phyloP scores from a whole-genome alignment of 1,140 invertebrate genomes.

The Seison nebaliae region DNA sequence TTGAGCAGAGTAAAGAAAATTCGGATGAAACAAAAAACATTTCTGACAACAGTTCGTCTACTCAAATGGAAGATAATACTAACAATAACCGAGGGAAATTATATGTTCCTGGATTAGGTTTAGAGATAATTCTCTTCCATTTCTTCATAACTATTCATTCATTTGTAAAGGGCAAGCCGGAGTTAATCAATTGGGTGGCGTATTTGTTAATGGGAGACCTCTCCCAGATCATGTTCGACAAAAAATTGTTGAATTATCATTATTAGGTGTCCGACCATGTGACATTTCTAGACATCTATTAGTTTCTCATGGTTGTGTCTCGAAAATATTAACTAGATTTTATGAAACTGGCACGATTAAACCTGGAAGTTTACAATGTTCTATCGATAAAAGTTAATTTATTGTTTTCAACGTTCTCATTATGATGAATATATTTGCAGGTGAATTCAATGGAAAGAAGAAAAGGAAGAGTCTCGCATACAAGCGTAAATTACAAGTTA shows the following conservation, averaged over 20 bases:
- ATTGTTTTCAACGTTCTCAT: too few relatives aligned
- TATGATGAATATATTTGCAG: too few relatives aligned
- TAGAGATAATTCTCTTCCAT: not conserved
- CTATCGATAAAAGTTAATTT: too few relatives aligned
- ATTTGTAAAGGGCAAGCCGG: conserved; percentile 19
- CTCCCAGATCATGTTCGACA: conserved; percentile 70
- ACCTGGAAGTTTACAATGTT: too few relatives aligned
- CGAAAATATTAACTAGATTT: conserved; percentile 80
- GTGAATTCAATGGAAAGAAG: too few relatives aligned
- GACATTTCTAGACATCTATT: conserved; percentile 74
- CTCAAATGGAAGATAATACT: too few relatives aligned
- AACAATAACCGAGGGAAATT: conserved; percentile 10
- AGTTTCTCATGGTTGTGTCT: conserved; percentile 82
- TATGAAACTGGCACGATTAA: conserved; percentile 68
- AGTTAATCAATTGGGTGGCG: conserved; percentile 70
- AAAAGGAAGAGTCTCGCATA: too few relatives aligned
- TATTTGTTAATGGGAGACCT: conserved; percentile 78
- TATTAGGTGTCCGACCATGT: conserved; percentile 60
- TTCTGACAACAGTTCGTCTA: too few relatives aligned
- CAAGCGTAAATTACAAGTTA: too few relatives aligned
- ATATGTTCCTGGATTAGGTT: conserved; percentile 12
- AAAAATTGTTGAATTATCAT: conserved; percentile 65
- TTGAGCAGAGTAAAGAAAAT: too few relatives aligned
- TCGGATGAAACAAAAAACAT: too few relatives aligned
- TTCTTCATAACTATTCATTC: not conserved